Evolutionary conservation across 2,888 invertebrate species (phyloP), one percentile per base, ranked within the genome.

Genomic region (Drosophila prostipennis): DNA sequence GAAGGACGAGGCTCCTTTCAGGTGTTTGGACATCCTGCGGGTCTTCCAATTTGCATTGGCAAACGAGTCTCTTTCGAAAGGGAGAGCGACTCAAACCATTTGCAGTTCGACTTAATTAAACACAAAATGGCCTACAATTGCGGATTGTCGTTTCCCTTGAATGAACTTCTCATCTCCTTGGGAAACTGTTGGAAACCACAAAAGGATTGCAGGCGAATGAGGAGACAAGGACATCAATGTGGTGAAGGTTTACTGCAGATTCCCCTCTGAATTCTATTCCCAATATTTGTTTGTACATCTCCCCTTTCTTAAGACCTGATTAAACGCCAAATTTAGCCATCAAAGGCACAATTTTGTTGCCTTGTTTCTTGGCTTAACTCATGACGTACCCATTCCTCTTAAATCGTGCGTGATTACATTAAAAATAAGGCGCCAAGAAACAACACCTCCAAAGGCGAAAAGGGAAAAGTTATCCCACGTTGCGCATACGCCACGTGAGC

Each of bases 391-490:
- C 34, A 34, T 11, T 4, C 40, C 5, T 10, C n/a, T 6, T 11
- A 16, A 40, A 16, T 26, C 37, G 71, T 58, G 51, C 67, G 58
- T 67, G 74, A 59, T 59, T 73, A 59, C 19, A 65, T 73, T 72
- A 53, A 43, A 60, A 67, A 52, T 34, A 19, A 40, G 51, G 36
- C 34, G 34, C 46, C n/a, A 42, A 19, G 37, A 46, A 45, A 39
- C 36, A 16, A 3, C 45, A 53, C 29, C 26, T 65, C 46, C 42
- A 37, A 52, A 48, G 36, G 19, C 23, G n/a, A 13, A 26, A 48
- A 23, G 8, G 19, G 8, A 61, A 56, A 72, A 58, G 34, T 59
- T 55, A 6, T 37, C 14, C 40, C 7, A 23, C 29, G 19, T 59
- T 59, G 48, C 56, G 54, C 42, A 74, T 69, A 55, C 69, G 69